Percentiles rank a stretch among this genome's conserved stretches.
These are phyloP conservation scores for Cyclophora punctaria DNA, from an alignment of 2,888 invertebrate genomes.

Conservation along the genomic window DNA sequence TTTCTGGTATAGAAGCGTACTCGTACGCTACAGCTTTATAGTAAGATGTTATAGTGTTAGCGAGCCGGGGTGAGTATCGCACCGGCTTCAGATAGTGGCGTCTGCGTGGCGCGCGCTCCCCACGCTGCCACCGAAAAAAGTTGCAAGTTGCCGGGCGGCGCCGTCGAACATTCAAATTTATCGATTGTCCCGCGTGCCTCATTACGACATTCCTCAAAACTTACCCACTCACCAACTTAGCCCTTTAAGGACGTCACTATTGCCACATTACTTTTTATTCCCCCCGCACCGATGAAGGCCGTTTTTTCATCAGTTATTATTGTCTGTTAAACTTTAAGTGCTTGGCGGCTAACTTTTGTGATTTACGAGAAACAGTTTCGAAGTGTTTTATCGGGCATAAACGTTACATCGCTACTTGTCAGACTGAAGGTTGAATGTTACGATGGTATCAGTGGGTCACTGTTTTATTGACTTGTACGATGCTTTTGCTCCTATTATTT, in stretches of 20 bases:
- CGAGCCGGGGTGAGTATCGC: slow-evolving; percentile 11
- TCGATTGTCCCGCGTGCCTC: slow-evolving; percentile 71
- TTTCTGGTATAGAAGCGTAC: too few species aligned
- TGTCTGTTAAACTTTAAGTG: slow-evolving; percentile 75
- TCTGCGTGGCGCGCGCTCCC: slow-evolving; percentile 58
- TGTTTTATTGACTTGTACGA: slow-evolving; percentile 35
- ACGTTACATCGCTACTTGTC: slow-evolving; percentile 70
- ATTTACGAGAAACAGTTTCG: slow-evolving; percentile 68
- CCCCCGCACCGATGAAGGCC: slow-evolving; percentile 40
- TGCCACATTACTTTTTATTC: slow-evolving; percentile 69
- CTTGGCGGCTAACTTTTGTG: slow-evolving; percentile 70
- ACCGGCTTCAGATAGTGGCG: slow-evolving; percentile 41
- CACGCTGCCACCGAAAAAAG: slow-evolving; percentile 65
- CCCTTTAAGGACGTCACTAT: slow-evolving; percentile 62
- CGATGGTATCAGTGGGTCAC: slow-evolving; percentile 57
- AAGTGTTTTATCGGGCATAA: slow-evolving; percentile 75
- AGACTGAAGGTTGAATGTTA: slow-evolving; percentile 65
- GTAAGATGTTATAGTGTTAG: too few species aligned
- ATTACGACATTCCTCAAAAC: slow-evolving; percentile 72
- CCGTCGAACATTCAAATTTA: slow-evolving; percentile 74
- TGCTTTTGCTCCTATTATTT: slow-evolving; percentile 18
- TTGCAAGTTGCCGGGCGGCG: slow-evolving; percentile 72
- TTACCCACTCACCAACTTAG: slow-evolving; percentile 66
- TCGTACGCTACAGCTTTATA: too few species aligned
- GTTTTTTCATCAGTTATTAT: slow-evolving; percentile 72